Conservation (phyloP, 1,140 invertebrate species). For the Popillia japonica region DNA sequence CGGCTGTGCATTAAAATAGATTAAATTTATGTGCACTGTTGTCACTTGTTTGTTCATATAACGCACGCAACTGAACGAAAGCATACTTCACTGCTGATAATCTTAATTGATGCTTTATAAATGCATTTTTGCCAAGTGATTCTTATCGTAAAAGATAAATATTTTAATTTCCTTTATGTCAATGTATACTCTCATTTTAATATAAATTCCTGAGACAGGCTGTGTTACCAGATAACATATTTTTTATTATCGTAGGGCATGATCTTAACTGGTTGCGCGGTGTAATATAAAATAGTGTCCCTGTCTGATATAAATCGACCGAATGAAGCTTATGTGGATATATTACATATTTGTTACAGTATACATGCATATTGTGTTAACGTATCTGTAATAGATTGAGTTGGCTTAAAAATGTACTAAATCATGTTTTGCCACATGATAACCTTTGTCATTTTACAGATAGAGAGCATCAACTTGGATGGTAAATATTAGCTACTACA, state of each 20-base stretch:
- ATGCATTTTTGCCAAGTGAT: not conserved
- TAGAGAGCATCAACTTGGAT: not conserved
- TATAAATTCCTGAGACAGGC: not conserved
- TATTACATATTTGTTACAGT: not conserved
- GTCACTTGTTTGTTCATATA: no score
- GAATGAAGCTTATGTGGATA: not conserved
- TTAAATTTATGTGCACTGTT: no score
- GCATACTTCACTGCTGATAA: no score
- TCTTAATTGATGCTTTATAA: not conserved
- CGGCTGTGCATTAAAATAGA: no score
- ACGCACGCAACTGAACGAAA: no score
- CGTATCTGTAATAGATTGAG: not conserved
- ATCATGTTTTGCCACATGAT: not conserved
- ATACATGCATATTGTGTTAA: conserved; percentile 1
- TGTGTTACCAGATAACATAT: not conserved
- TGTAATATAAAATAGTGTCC: not conserved
- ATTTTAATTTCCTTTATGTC: not conserved
- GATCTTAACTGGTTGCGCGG: not conserved
- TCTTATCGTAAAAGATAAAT: conserved; percentile 8
- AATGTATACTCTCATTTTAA: not conserved
- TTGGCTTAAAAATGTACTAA: not conserved
- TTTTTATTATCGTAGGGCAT: conserved; percentile 30
- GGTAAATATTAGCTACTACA: not conserved
- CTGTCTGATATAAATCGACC: not conserved
- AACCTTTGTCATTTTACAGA: conserved; percentile 25